Percentiles rank a stretch among this genome's conserved stretches.
Conservation (phyloP, 2,888 invertebrate species). For the Julus scandinavius region DNA sequence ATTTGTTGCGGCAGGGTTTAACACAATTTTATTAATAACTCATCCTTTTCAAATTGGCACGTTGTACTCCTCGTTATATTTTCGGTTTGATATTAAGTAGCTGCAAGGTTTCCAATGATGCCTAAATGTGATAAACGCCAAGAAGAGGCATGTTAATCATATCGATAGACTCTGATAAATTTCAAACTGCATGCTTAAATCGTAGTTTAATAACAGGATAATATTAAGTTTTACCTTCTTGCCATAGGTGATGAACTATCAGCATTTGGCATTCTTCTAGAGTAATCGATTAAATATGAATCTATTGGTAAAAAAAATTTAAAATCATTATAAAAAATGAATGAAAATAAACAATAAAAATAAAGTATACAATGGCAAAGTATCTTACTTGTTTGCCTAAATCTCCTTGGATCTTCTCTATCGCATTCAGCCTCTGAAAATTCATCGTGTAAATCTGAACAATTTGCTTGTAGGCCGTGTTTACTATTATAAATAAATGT, state of each 20-base stretch:
- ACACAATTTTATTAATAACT: neutral
- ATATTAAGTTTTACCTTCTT: neutral
- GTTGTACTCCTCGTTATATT: conserved; percentile 44
- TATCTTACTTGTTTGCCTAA: conserved; percentile 47
- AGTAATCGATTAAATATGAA: conserved; percentile 52
- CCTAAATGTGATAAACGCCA: neutral
- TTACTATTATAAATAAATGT: conserved; percentile 53
- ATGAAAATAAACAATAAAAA: neutral
- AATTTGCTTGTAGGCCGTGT: conserved; percentile 3
- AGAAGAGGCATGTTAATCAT: neutral
- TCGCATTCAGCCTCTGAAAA: conserved; percentile 51
- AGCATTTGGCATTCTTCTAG: conserved; percentile 17
- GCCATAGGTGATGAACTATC: conserved; percentile 41
- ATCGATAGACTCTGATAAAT: neutral
- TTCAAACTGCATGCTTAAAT: neutral
- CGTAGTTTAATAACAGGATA: too few species aligned
- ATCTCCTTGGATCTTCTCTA: conserved; percentile 45
- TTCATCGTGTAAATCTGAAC: conserved; percentile 44
- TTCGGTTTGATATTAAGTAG: conserved; percentile 46
- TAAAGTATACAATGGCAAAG: neutral
- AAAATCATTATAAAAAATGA: neutral
- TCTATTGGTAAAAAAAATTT: conserved; percentile 22
- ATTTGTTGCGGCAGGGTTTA: neutral
- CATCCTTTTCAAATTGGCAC: conserved; percentile 45
- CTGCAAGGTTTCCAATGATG: conserved; percentile 52